Conservation (phyloP, 1,140 invertebrate species). For the Limonius californicus region DNA sequence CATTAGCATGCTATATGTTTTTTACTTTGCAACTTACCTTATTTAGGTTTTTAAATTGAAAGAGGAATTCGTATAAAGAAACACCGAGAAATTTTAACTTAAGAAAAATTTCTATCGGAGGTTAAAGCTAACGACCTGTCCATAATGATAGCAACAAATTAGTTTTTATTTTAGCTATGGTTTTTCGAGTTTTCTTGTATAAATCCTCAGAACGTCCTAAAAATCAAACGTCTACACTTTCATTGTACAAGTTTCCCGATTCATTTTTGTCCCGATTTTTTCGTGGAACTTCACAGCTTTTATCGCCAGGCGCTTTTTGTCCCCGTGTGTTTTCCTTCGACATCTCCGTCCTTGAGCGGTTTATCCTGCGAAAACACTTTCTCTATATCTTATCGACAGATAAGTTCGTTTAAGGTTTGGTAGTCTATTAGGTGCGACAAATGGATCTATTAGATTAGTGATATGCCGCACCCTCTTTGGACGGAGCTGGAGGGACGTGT, state of each 20-base stretch:
- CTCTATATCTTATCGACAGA: conserved; percentile 18
- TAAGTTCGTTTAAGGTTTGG: conserved; percentile 26
- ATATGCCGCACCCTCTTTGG: conserved; percentile 26
- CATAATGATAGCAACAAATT: too few relatives aligned
- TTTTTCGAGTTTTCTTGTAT: too few relatives aligned
- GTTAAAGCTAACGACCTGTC: too few relatives aligned
- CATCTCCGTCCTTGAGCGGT: background rate
- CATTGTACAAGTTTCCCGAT: background rate
- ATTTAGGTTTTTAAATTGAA: too few relatives aligned
- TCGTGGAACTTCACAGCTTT: background rate
- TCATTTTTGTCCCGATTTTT: background rate
- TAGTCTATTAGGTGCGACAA: conserved; percentile 36
- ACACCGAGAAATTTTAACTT: too few relatives aligned
- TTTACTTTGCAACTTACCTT: too few relatives aligned
- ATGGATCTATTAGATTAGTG: conserved; percentile 41
- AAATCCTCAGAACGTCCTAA: too few relatives aligned
- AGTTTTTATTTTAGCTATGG: too few relatives aligned
- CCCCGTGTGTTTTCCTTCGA: background rate
- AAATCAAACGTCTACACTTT: too few relatives aligned
- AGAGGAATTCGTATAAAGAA: too few relatives aligned
- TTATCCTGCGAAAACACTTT: conserved; percentile 4
- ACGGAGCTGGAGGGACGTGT: conserved; percentile 13
- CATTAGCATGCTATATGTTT: too few relatives aligned
- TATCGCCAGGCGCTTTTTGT: background rate
- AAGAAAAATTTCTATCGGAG: too few relatives aligned